phyloP scores from a whole-genome alignment of 2,797 vertebrate genomes.

The Acanthornis magna region DNA sequence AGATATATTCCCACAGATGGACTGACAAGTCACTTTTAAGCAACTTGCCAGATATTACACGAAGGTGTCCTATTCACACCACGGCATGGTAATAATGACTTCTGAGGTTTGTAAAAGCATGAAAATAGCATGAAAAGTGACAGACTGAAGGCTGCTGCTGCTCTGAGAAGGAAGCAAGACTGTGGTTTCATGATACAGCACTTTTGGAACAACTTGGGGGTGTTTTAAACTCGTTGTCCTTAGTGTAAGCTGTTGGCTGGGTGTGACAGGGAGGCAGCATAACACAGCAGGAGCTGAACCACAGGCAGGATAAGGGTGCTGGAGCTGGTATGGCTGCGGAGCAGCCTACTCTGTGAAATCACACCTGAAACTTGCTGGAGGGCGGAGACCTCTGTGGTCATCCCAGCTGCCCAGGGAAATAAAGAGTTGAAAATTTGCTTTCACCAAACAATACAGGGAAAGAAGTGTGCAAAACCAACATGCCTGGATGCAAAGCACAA shows the following conservation, averaged over 20 bases:
- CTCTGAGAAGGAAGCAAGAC: not conserved
- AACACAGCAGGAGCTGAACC: not conserved
- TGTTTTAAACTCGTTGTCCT: not conserved
- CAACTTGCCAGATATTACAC: not conserved
- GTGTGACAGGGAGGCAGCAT: not conserved
- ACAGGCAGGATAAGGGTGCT: not conserved
- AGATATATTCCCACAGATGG: not conserved
- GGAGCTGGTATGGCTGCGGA: not conserved
- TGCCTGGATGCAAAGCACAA: not conserved
- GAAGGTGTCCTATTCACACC: not conserved
- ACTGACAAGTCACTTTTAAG: not conserved
- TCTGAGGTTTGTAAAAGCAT: not conserved
- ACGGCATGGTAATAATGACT: not conserved
- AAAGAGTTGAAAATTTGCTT: not conserved
- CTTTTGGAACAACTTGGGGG: not conserved
- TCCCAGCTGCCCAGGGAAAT: not conserved
- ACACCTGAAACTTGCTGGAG: not conserved
- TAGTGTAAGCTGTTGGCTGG: not conserved
- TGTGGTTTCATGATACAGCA: not conserved
- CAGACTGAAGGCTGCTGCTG: not conserved
- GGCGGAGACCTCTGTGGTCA: not conserved
- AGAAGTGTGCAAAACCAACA: not conserved
- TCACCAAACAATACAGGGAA: not conserved
- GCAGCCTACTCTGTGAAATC: not conserved
- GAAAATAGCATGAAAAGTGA: not conserved